Evolutionary conservation across 2,113 vertebrate genomes (phyloP), one percentile per base, ranked within the genome.

Genomic region (Notarius lentiginosus): DNA sequence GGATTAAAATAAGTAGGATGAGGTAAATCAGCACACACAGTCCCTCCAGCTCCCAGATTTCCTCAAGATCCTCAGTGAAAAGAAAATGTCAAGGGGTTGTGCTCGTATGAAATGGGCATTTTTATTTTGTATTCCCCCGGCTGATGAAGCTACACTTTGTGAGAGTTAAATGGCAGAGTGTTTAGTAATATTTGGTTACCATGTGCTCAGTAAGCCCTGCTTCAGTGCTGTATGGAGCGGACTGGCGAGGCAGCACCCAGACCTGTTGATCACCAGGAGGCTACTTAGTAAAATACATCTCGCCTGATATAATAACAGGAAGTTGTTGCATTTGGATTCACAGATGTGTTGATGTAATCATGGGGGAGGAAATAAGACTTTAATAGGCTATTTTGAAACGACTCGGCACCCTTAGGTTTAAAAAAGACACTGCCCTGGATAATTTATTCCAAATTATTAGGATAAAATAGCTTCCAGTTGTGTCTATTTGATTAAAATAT

Each of bases 191-290:
- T 56, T 70, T 34, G 22, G 80, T 8, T n/a, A 3, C 14, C 18
- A 12, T 85, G 34, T 76, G 61, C 58, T 65, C 58, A 61, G 1
- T 63, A 75, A 89, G 22, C 51, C 18, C 6, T 47, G 2, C 22
- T 27, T 51, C 81, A 68, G 34, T 72, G 73, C 56, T 47, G 84
- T 86, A 30, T 73, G 51, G 61, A 86, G 77, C 70, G 82, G 70
- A 34, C 12, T 27, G 63, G 47, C 24, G 30, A 17, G 41, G 30
- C 63, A 70, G 63, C 30, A 47, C 34, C 65, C 79, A 68, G 82
- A 90, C 89, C 89, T 90, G 89, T 90, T 90, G 89, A 90, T 87
- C 81, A 60, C 30, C 17, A 83, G 80, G 9, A 56, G 51, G 14
- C 55, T 56, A 61, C 82, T 58, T 66, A 27, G 55, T 4, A 41